Evolutionary conservation across 2,113 vertebrate genomes (phyloP), one percentile per base, ranked within the genome.

Genomic region (Megatriorchis doriae): DNA sequence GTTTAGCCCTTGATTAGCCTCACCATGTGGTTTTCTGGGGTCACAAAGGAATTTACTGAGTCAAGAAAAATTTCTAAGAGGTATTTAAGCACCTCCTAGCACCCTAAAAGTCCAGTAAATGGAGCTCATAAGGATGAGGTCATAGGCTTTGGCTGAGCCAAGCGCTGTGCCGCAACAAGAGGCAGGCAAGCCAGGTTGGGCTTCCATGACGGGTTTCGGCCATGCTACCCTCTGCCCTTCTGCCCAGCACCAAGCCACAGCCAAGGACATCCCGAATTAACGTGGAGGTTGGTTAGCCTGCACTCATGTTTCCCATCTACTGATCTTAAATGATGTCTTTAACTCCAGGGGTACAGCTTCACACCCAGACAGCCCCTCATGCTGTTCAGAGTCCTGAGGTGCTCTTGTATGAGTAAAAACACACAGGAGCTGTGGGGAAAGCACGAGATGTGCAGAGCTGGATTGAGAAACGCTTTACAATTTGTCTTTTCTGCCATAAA

Each of bases 161-260:
- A 0, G 1, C 0, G 1, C 48, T 2, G 0, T 52, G 48, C 52
- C 3, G 1, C 0, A 0, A 20, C 2, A 18, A 55, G 61, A 84
- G 77, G 55, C 50, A 29, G 68, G 50, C 55, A 61, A 11, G 42
- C 10, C 0, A 2, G 14, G 52, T 0, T 71, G 50, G 38, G n/a
- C 52, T 96, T 66, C 71, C 68, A 5, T 11, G 9, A 23, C 1
- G 29, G 13, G 27, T 22, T 86, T 59, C 68, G 81, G 55, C 53
- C 34, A 1, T 3, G 53, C 58, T 43, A 9, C 6, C 1, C 43
- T 19, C 9, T 29, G 16, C 20, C 65, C 40, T 74, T 48, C 74
- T 75, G 53, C 40, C 45, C 83, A 84, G 62, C 58, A 22, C 34
- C 0, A 0, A 65, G 34, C n/a, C n/a, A 59, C 42, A 45, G 55